These are phyloP conservation scores for Peromyscus californicus DNA, from an alignment of 2,113 vertebrate genomes.

Conservation along the genomic window DNA sequence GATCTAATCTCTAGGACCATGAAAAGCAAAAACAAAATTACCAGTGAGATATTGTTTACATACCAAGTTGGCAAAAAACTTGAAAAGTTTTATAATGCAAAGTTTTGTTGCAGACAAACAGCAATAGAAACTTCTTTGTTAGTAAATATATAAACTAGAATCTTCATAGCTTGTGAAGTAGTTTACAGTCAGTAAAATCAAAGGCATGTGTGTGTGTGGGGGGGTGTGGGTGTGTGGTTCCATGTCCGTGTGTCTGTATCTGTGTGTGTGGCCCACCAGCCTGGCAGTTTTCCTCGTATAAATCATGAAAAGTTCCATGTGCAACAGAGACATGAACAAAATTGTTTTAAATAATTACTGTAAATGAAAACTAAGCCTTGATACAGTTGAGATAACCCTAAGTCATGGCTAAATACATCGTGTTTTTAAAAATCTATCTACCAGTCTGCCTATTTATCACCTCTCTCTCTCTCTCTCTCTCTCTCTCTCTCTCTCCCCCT, in stretches of 20 bases:
- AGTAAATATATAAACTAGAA: constrained; percentile 25
- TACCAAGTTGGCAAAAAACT: background rate
- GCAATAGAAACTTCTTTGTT: background rate
- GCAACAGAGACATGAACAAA: background rate
- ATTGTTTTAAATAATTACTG: constrained; percentile 47
- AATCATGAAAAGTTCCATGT: constrained; percentile 23
- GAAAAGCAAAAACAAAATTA: background rate
- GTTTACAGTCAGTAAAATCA: constrained; percentile 20
- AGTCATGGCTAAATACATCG: background rate
- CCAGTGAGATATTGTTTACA: constrained; percentile 32
- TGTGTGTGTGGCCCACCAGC: background rate
- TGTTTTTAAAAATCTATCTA: background rate
- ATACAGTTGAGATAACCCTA: background rate
- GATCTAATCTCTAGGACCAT: background rate
- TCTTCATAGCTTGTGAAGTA: constrained; percentile 46
- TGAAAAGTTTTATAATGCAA: constrained; percentile 12
- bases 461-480: background rate
- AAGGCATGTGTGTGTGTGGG: constrained; percentile 15
- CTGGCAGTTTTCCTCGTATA: background rate
- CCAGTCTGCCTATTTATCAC: background rate
- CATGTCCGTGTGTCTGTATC: background rate
- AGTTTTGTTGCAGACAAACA: constrained; percentile 37
- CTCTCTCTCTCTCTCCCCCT: too few relatives aligned
- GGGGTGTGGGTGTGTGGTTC: background rate
- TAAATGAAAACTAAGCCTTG: constrained; percentile 31